Evolutionary conservation across 2,888 invertebrate genomes (phyloP).

Genomic region (Torymus auratus): DNA sequence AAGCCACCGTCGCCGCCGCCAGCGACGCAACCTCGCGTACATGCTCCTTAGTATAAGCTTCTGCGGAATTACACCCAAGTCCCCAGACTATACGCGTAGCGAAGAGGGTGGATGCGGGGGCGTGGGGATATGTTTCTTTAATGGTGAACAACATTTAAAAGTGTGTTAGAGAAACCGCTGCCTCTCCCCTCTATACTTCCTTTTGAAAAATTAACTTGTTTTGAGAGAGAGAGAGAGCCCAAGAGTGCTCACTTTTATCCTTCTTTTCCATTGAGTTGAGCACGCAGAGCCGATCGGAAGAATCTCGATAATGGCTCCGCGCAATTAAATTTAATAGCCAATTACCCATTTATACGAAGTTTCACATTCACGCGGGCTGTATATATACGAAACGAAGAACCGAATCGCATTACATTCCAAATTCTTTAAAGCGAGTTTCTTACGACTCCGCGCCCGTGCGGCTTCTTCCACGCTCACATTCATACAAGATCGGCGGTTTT

Average conservation of each 20-base stretch:
- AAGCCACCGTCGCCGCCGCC: neutral
- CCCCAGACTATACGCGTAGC: neutral
- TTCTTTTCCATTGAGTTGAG: no score
- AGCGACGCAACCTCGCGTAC: conserved; percentile 1
- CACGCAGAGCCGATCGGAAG: no score
- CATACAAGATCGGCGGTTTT: conserved; percentile 5
- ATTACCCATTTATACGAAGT: neutral
- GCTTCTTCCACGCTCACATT: neutral
- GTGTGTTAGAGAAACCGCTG: neutral
- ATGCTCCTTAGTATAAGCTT: conserved; percentile 33
- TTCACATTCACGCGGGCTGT: no score
- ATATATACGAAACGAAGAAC: no score
- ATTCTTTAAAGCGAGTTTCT: no score
- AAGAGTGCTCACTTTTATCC: neutral
- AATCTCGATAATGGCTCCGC: neutral
- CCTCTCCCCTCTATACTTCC: neutral
- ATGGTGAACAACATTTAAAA: conserved; percentile 20
- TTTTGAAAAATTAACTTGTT: conserved; percentile 19
- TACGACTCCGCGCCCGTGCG: neutral
- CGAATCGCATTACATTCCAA: no score
- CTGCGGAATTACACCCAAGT: conserved; percentile 38
- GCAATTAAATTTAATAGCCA: conserved; percentile 14
- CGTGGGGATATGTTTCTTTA: conserved; percentile 20
- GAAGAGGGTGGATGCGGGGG: neutral
- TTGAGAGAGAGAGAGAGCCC: neutral